Conservation (phyloP, 2,888 invertebrate species). For the Aspidapion aeneum region DNA sequence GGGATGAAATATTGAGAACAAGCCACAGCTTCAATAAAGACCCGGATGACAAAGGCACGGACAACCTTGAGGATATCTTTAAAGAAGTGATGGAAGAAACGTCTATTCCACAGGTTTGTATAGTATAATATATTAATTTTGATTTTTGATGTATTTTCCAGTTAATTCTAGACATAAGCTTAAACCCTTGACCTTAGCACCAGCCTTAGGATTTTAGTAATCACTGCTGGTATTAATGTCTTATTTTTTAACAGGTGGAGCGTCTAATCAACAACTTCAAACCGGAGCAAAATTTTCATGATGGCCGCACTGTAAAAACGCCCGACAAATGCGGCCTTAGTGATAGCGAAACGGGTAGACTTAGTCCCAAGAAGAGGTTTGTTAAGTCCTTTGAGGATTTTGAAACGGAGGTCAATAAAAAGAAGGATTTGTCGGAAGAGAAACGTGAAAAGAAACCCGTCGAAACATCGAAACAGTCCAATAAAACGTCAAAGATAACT, state of each 20-base stretch:
- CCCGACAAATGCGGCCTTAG: slow-evolving; percentile 38
- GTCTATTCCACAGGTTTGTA: slow-evolving; percentile 49
- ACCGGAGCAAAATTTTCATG: slow-evolving; percentile 45
- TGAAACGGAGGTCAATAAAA: slow-evolving; percentile 34
- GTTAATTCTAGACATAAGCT: too few relatives aligned
- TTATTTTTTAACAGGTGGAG: slow-evolving; percentile 42
- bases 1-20: slow-evolving; percentile 22
- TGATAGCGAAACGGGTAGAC: slow-evolving; percentile 5
- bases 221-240: not conserved
- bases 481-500: too few relatives aligned
- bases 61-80: slow-evolving; percentile 51
- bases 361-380: slow-evolving; percentile 46
- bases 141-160: too few relatives aligned
- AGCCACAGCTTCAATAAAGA: slow-evolving; percentile 21
- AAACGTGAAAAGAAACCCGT: too few relatives aligned
- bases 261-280: slow-evolving; percentile 47
- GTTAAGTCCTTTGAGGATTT: slow-evolving; percentile 47
- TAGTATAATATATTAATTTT: too few relatives aligned
- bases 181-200: too few relatives aligned
- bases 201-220: too few relatives aligned
- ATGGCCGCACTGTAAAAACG: slow-evolving; percentile 43
- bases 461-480: too few relatives aligned
- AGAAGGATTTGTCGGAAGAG: too few relatives aligned
- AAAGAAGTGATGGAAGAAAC: slow-evolving; percentile 61
- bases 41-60: slow-evolving; percentile 33